These are phyloP conservation scores for Drosophila burlai DNA, from an alignment of 1,140 invertebrate species.

Conservation along the genomic window DNA sequence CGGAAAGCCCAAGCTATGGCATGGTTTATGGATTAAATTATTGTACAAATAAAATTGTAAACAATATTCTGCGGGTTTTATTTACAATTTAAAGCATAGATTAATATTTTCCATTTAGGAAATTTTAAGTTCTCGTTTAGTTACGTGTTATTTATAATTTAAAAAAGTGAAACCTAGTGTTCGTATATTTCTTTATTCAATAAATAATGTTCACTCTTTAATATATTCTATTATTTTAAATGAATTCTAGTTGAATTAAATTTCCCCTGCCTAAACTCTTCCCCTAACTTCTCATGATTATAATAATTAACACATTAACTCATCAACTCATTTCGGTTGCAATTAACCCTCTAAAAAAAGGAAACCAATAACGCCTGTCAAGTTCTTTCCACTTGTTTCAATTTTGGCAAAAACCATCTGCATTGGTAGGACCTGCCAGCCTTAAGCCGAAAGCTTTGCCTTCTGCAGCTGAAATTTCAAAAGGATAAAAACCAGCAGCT, in stretches of 20 bases:
- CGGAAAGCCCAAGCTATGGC: background rate
- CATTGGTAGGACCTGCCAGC: conserved; percentile 3
- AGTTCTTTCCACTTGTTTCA: conserved; percentile 5
- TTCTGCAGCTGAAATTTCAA: conserved; percentile 36
- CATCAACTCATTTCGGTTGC: conserved; percentile 5
- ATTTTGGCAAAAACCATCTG: conserved; percentile 22
- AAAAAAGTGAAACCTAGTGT: background rate
- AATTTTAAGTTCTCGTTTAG: background rate
- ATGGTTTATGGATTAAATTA: background rate
- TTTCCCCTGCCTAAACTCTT: background rate
- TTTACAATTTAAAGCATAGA: background rate
- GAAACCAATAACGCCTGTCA: conserved; percentile 4
- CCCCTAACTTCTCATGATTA: background rate
- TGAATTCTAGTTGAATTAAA: background rate
- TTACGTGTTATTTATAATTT: background rate
- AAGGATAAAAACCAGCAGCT: conserved; percentile 22
- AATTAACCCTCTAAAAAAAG: background rate
- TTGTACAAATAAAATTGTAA: background rate
- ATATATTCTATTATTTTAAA: background rate
- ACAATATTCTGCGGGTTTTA: background rate
- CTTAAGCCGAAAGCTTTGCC: background rate
- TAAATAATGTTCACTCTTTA: background rate
- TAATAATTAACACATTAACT: conserved; percentile 10
- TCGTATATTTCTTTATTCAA: background rate
- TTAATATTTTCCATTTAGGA: background rate